These are phyloP conservation scores for Aspidoscelis tigris DNA, from an alignment of 2,113 vertebrate genomes.

Conservation along the genomic window DNA sequence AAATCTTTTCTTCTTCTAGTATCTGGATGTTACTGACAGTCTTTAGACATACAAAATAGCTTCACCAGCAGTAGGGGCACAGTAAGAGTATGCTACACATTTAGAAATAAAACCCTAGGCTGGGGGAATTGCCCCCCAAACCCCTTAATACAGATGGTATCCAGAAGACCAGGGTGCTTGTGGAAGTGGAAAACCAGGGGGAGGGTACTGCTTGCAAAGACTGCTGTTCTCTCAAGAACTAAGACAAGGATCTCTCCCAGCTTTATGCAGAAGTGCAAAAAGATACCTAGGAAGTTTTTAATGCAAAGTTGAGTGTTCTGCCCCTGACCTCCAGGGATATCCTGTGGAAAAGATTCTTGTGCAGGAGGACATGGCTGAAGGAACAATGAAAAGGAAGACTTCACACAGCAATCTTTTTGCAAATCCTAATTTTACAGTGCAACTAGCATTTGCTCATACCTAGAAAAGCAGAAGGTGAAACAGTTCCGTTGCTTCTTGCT, in stretches of 20 bases:
- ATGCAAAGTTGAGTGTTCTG: too few relatives aligned
- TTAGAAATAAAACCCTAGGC: not conserved
- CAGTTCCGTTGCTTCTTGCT: conserved; percentile 93
- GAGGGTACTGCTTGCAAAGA: not conserved
- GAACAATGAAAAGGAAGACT: not conserved
- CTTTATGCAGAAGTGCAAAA: too few relatives aligned
- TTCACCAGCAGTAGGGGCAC: not conserved
- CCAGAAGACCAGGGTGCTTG: not conserved
- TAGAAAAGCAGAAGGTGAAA: conserved; percentile 95
- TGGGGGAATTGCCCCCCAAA: too few relatives aligned
- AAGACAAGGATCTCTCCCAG: too few relatives aligned
- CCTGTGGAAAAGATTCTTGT: not conserved
- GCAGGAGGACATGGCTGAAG: not conserved
- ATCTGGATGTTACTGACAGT: not conserved
- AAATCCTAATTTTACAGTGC: not conserved
- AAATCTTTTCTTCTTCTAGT: not conserved
- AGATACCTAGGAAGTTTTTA: too few relatives aligned
- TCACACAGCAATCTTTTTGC: not conserved
- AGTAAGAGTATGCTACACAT: not conserved
- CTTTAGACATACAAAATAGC: not conserved
- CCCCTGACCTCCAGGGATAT: too few relatives aligned
- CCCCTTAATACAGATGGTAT: not conserved
- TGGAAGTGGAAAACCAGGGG: too few relatives aligned
- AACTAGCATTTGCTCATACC: conserved; percentile 75
- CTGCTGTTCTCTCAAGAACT: too few relatives aligned